Evolutionary conservation across 1,140 invertebrate genomes (phyloP).

Genomic region (Drosophila nebulosa): DNA sequence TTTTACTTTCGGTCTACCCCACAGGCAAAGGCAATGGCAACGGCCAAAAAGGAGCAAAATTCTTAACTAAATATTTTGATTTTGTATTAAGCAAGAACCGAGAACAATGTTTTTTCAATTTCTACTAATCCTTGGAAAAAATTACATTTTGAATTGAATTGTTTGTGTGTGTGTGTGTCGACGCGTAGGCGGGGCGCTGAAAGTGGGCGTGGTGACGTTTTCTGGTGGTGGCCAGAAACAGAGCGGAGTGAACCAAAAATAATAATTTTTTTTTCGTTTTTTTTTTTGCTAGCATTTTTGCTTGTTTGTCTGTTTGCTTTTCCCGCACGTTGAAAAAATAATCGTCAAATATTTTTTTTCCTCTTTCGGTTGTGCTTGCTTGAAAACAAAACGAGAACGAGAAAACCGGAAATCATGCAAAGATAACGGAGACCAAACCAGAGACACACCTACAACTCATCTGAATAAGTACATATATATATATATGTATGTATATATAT

Average conservation of each 20-base stretch:
- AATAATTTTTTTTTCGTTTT: slow-evolving; percentile 28
- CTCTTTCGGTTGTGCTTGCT: background rate
- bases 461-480: slow-evolving; percentile 13
- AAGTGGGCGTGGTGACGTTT: too few relatives aligned
- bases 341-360: background rate
- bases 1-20: background rate
- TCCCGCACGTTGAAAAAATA: slow-evolving; percentile 22
- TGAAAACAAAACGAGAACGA: slow-evolving; percentile 16
- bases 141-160: slow-evolving; percentile 56
- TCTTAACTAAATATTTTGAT: slow-evolving; percentile 65
- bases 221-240: too few relatives aligned
- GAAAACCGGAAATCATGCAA: slow-evolving; percentile 26
- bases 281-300: slow-evolving; percentile 19
- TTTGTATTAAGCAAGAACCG: slow-evolving; percentile 50
- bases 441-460: background rate
- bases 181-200: slow-evolving; percentile 7
- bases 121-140: slow-evolving; percentile 62
- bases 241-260: slow-evolving; percentile 23
- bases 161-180: background rate
- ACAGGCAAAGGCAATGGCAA: background rate
- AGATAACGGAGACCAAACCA: slow-evolving; percentile 16
- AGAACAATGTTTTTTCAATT: slow-evolving; percentile 55
- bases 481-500: too few relatives aligned
- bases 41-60: slow-evolving; percentile 42
- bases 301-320: slow-evolving; percentile 35